Percentiles rank a stretch among this genome's conserved stretches.
Evolutionary conservation across 2,113 vertebrate genomes (phyloP).

Genomic region (Dasyornis broadbenti): DNA sequence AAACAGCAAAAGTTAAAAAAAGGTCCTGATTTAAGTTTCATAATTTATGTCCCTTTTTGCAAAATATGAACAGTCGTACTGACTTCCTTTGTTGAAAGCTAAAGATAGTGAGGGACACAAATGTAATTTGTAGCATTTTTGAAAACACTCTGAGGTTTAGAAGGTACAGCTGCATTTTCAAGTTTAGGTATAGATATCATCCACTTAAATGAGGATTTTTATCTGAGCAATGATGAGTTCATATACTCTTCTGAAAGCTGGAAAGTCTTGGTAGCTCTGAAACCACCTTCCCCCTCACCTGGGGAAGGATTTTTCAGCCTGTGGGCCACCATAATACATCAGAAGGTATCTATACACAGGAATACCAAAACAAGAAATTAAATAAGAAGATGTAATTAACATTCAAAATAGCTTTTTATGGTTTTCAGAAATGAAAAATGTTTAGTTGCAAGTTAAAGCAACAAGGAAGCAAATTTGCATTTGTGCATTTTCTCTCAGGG

Average conservation of each 20-base stretch:
- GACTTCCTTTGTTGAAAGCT: not conserved
- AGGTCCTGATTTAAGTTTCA: not conserved
- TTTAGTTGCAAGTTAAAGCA: not conserved
- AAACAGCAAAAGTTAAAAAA: not conserved
- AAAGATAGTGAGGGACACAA: not conserved
- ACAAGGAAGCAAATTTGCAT: not conserved
- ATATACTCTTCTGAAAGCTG: not conserved
- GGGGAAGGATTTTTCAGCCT: not conserved
- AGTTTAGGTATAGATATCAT: not conserved
- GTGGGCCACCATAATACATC: not conserved
- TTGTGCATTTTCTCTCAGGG: not conserved
- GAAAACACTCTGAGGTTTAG: not conserved
- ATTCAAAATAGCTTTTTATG: not conserved
- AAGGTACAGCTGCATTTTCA: not conserved
- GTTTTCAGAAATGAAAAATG: not conserved
- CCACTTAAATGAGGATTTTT: not conserved
- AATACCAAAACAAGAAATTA: not conserved
- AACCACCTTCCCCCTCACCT: accelerated
- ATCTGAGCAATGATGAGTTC: not conserved
- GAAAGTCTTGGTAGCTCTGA: not conserved
- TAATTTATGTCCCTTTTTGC: not conserved
- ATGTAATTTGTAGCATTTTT: not conserved
- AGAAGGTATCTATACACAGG: not conserved
- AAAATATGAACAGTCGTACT: not conserved
- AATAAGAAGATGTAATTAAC: not conserved